These are phyloP conservation scores for Albula glossodonta DNA, from an alignment of 2,113 vertebrate species.

Conservation along the genomic window DNA sequence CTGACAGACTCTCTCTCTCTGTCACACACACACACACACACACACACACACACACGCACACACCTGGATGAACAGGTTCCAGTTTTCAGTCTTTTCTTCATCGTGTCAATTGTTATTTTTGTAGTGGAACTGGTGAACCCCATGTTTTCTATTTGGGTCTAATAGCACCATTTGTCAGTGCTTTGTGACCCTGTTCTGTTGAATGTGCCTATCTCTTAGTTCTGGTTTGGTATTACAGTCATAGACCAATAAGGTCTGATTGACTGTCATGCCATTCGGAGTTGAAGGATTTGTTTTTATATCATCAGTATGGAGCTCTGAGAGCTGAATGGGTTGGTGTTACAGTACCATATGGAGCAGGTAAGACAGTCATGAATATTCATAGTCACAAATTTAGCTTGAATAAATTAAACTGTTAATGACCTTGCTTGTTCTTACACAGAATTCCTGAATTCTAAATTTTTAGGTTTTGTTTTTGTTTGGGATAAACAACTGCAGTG, in stretches of 20 bases:
- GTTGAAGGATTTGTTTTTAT: not conserved
- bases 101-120: conserved; percentile 6
- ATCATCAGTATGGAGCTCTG: not conserved
- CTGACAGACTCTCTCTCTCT: not conserved
- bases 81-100: not conserved
- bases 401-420: not conserved
- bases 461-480: not conserved
- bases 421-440: not conserved
- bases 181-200: not conserved
- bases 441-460: not conserved
- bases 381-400: not conserved
- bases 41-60: not conserved
- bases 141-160: conserved; percentile 2
- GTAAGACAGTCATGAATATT: not conserved
- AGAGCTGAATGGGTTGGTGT: not conserved
- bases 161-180: conserved; percentile 17
- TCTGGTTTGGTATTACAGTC: not conserved
- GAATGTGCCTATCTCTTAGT: not conserved
- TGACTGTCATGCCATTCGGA: not conserved
- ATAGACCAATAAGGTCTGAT: not conserved
- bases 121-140: conserved; percentile 12
- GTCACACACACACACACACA: not conserved
- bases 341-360: not conserved
- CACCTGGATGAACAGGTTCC: not conserved
- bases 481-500: no score